phyloP scores from a whole-genome alignment of 2,888 invertebrate species.

The Apamea monoglypha region DNA sequence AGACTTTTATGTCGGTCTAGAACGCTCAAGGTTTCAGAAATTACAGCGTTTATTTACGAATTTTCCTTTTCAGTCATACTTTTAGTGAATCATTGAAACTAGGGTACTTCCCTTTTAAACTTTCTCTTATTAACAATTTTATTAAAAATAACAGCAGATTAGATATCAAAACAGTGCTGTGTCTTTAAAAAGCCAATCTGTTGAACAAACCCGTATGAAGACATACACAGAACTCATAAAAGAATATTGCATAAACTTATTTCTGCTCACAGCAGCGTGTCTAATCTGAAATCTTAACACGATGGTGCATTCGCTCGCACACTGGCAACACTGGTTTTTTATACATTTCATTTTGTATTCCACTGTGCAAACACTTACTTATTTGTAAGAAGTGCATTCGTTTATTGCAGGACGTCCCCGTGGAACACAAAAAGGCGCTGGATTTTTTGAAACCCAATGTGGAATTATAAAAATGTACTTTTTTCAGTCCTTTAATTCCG shows the following conservation, averaged over 20 bases:
- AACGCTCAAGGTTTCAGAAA: background rate
- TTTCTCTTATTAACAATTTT: background rate
- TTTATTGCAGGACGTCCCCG: background rate
- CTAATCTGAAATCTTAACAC: conserved; percentile 37
- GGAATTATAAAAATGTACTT: background rate
- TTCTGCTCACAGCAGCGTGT: conserved; percentile 10
- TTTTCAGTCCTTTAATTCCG: background rate
- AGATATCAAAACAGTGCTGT: background rate
- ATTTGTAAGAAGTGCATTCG: conserved; percentile 2
- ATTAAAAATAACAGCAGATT: background rate
- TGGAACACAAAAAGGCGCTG: background rate
- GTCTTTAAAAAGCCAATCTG: conserved; percentile 3
- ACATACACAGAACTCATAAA: conserved; percentile 19
- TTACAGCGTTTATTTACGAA: background rate
- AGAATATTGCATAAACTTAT: conserved; percentile 34
- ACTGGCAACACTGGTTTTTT: background rate
- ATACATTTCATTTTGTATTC: conserved; percentile 7
- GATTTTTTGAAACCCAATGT: background rate
- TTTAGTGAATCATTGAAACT: too few species aligned
- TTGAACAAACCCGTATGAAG: conserved; percentile 3
- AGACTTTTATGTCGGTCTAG: background rate
- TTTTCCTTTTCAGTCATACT: background rate
- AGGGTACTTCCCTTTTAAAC: background rate
- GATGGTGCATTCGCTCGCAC: background rate
- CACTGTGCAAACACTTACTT: background rate